Evolutionary conservation across 2,888 invertebrate genomes (phyloP).

Genomic region (Cheiracanthium punctorium): DNA sequence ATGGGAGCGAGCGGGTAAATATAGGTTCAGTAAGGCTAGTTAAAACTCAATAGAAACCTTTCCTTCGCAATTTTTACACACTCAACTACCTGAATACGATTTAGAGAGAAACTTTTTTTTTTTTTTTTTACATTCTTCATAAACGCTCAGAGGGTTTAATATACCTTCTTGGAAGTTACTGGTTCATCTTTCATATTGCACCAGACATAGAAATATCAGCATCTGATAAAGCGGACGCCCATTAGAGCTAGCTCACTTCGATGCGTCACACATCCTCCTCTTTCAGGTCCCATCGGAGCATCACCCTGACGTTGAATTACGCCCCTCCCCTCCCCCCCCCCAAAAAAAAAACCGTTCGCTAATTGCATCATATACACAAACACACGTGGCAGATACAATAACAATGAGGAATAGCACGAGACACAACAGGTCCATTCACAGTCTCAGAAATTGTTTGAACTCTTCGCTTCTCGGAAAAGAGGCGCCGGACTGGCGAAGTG

Average conservation of each 20-base stretch:
- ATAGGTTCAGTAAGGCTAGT: too few relatives aligned
- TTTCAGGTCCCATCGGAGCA: not conserved
- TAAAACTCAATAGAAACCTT: too few relatives aligned
- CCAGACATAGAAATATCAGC: too few relatives aligned
- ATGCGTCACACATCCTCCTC: not conserved
- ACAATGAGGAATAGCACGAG: not conserved
- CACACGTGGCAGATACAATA: not conserved
- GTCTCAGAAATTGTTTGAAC: not conserved
- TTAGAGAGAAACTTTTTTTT: too few relatives aligned
- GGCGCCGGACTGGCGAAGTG: conserved; percentile 15
- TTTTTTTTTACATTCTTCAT: too few relatives aligned
- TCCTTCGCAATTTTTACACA: too few relatives aligned
- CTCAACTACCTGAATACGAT: too few relatives aligned
- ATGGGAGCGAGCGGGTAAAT: too few relatives aligned
- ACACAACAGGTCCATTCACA: not conserved
- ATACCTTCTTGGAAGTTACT: too few relatives aligned
- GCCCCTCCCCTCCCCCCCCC: not conserved
- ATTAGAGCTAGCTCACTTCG: not conserved
- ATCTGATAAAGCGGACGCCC: too few relatives aligned
- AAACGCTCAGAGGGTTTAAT: too few relatives aligned
- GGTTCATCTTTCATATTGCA: too few relatives aligned
- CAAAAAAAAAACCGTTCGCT: not conserved
- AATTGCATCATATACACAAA: not conserved
- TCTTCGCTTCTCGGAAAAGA: not conserved
- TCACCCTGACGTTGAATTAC: not conserved